These are phyloP conservation scores for Grallaria varia DNA, from an alignment of 2,113 vertebrate genomes.

Conservation along the genomic window DNA sequence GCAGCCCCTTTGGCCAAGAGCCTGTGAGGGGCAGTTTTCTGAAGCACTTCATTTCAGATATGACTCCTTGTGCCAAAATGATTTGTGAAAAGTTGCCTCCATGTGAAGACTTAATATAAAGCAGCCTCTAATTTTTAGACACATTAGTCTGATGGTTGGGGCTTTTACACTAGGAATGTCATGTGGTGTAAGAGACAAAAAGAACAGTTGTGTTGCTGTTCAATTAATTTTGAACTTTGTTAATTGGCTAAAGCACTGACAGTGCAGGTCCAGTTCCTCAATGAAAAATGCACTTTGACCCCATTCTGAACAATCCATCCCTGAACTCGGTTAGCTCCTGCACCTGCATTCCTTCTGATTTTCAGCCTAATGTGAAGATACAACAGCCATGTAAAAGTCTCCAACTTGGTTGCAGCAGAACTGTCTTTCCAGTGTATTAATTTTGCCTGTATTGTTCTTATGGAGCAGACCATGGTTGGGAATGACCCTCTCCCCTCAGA, in stretches of 20 bases:
- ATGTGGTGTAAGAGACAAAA: background rate
- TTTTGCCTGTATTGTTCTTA: background rate
- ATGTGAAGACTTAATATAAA: background rate
- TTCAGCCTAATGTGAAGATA: background rate
- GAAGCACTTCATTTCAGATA: background rate
- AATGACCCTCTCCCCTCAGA: background rate
- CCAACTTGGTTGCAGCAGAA: background rate
- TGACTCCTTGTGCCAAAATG: background rate
- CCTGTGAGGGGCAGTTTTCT: background rate
- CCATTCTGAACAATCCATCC: background rate
- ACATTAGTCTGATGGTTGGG: background rate
- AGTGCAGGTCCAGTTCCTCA: background rate
- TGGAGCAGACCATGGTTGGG: background rate
- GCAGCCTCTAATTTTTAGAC: background rate
- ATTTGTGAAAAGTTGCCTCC: background rate
- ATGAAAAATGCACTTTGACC: background rate
- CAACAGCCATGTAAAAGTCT: background rate
- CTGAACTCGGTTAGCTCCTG: background rate
- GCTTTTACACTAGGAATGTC: background rate
- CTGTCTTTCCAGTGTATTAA: background rate
- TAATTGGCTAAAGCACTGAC: background rate
- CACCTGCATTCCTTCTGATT: background rate
- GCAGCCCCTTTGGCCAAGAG: background rate
- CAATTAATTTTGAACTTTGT: background rate
- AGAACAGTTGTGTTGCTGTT: background rate